These are phyloP conservation scores for Pristionchus arcanus DNA, from an alignment of 2,888 invertebrate genomes.

Conservation along the genomic window DNA sequence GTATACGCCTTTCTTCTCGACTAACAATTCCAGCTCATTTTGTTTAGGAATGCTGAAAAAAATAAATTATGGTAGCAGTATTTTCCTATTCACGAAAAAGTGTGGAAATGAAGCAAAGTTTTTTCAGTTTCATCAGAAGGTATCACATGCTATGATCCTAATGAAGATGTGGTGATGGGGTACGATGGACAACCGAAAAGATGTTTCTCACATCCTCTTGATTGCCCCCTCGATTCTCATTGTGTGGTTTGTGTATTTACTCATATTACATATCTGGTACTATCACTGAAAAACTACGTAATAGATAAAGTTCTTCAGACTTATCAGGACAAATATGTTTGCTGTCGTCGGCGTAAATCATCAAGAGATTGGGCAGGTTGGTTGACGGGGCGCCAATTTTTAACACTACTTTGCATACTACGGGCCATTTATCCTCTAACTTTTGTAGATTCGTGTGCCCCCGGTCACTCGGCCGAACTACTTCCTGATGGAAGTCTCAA, in stretches of 20 bases:
- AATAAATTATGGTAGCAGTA: too few relatives aligned
- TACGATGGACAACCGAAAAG: constrained; percentile 29
- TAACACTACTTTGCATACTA: background rate
- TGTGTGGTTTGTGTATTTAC: background rate
- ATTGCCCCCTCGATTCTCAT: background rate
- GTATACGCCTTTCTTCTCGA: too few relatives aligned
- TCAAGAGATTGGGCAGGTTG: too few relatives aligned
- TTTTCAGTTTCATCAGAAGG: background rate
- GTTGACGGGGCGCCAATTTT: background rate
- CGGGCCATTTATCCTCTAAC: background rate
- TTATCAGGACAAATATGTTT: background rate
- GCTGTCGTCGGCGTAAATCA: constrained; percentile 37
- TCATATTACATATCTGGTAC: background rate
- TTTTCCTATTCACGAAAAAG: too few relatives aligned
- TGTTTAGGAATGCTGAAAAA: too few relatives aligned
- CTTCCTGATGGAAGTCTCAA: background rate
- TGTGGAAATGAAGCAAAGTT: too few relatives aligned
- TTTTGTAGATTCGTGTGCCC: background rate
- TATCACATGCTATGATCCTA: constrained; percentile 31
- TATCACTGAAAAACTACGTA: background rate
- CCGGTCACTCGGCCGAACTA: background rate
- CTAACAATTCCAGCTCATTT: too few relatives aligned
- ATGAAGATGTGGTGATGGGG: constrained; percentile 19
- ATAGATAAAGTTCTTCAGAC: background rate
- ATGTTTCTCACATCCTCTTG: background rate